These are phyloP conservation scores for Cassiopea andromeda DNA, from an alignment of 30 jellyfish, hydroid and myxozoan species.

Conservation along the genomic window DNA sequence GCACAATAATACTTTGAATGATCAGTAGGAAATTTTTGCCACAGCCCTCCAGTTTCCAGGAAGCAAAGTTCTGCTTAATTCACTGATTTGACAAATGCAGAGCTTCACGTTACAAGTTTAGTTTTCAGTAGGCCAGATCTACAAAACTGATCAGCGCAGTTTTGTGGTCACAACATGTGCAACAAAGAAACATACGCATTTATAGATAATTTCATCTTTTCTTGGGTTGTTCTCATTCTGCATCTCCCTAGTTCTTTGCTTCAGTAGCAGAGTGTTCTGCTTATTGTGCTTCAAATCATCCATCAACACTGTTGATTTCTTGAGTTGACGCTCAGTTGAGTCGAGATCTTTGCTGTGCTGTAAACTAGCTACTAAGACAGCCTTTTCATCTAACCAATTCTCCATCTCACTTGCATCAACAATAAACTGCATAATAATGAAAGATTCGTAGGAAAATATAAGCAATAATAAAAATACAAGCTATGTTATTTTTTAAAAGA, in stretches of 20 bases:
- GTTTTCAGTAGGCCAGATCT: too few relatives aligned
- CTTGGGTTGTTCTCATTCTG: constrained; percentile 22
- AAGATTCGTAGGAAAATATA: not conserved
- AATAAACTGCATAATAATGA: constrained; percentile 28
- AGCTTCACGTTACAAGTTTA: too few relatives aligned
- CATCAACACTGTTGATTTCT: constrained; percentile 28
- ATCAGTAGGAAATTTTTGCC: too few relatives aligned
- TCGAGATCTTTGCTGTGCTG: constrained; percentile 72
- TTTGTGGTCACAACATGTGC: too few relatives aligned
- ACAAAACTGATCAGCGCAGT: too few relatives aligned
- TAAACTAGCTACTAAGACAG: constrained; percentile 28
- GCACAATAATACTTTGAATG: too few relatives aligned
- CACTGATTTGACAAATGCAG: too few relatives aligned
- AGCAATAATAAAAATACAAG: not conserved
- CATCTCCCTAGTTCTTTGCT: constrained; percentile 19
- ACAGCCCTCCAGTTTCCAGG: too few relatives aligned
- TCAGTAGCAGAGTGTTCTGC: constrained; percentile 14
- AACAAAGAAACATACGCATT: constrained; percentile 15
- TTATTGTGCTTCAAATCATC: constrained; percentile 39
- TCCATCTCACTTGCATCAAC: constrained; percentile 69
- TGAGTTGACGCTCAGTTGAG: constrained; percentile 68
- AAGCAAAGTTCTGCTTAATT: too few relatives aligned
- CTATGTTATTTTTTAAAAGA: not conserved
- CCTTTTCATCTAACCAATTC: constrained; percentile 69
- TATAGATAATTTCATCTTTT: constrained; percentile 7